These are phyloP conservation scores for Gobionotothen gibberifrons DNA, from an alignment of 2,797 vertebrate species.

Conservation along the genomic window DNA sequence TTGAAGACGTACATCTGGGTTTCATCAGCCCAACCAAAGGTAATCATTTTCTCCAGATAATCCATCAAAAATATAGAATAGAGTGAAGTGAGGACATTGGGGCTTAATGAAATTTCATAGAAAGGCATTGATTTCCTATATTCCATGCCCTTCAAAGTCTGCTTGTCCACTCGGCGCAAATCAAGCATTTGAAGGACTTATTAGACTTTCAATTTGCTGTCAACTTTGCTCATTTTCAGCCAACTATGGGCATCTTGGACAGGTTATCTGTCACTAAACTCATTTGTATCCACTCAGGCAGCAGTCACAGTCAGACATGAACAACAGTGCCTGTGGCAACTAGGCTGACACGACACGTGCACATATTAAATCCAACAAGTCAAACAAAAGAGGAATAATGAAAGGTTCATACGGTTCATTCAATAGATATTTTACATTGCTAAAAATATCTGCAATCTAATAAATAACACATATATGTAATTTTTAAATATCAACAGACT, in stretches of 20 bases:
- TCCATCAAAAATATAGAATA: constrained; percentile 97
- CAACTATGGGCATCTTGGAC: constrained; percentile 90
- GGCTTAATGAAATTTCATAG: constrained; percentile 96
- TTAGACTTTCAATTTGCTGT: constrained; percentile 96
- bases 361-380: constrained; percentile 42
- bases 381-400: constrained; percentile 17
- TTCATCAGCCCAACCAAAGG: constrained; percentile 79
- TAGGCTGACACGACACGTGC: constrained; percentile 45
- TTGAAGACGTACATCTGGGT: constrained; percentile 83
- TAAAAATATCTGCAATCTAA: not conserved
- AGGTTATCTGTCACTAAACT: constrained; percentile 94
- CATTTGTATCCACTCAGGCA: constrained; percentile 93
- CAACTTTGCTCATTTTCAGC: constrained; percentile 96
- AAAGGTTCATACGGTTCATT: constrained; percentile 3
- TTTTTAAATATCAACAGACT: not conserved
- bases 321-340: constrained; percentile 72
- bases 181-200: constrained; percentile 95
- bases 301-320: constrained; percentile 89
- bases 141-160: constrained; percentile 91
- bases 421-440: not conserved
- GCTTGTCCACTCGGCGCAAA: constrained; percentile 88
- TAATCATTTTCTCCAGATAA: constrained; percentile 89
- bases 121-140: constrained; percentile 96
- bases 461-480: not conserved
- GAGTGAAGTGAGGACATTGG: constrained; percentile 88